A percentile compares a stretch with the other conserved stretches of the same genome.
Evolutionary conservation across 2,888 invertebrate species (phyloP).

Genomic region (Zaprionus obscuricornis): DNA sequence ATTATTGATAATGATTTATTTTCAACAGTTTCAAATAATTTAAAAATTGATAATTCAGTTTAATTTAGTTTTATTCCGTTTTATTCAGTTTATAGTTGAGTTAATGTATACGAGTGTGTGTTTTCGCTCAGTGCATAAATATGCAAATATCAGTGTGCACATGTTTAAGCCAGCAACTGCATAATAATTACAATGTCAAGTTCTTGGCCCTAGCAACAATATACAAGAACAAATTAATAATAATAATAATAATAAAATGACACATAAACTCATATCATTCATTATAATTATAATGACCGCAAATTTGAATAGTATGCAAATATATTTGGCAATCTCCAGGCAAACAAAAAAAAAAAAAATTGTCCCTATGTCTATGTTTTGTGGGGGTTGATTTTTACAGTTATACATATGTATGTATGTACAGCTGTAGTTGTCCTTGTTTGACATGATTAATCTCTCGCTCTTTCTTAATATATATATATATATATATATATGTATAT

Average conservation of each 20-base stretch:
- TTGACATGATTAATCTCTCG: constrained; percentile 24
- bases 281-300: constrained; percentile 17
- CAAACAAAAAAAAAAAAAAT: constrained; percentile 17
- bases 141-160: constrained; percentile 51
- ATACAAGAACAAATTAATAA: constrained; percentile 15
- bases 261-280: too few species aligned
- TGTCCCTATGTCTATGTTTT: constrained; percentile 18
- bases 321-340: constrained; percentile 48
- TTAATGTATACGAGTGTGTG: too few species aligned
- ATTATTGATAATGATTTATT: too few species aligned
- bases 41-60: too few species aligned
- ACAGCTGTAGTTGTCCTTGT: constrained; percentile 29
- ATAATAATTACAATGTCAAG: constrained; percentile 46
- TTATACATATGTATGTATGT: background rate
- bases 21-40: too few species aligned
- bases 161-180: constrained; percentile 41
- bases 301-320: constrained; percentile 42
- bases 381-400: constrained; percentile 16
- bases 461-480: too few species aligned
- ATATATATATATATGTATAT: too few species aligned
- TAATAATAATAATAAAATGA: background rate
- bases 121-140: constrained; percentile 6
- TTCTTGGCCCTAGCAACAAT: constrained; percentile 47
- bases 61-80: too few species aligned
- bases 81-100: too few species aligned